Percentiles rank a stretch among this genome's conserved stretches.
Conservation (phyloP, 1,140 invertebrate species). For the Mizuhopecten yessoensis region DNA sequence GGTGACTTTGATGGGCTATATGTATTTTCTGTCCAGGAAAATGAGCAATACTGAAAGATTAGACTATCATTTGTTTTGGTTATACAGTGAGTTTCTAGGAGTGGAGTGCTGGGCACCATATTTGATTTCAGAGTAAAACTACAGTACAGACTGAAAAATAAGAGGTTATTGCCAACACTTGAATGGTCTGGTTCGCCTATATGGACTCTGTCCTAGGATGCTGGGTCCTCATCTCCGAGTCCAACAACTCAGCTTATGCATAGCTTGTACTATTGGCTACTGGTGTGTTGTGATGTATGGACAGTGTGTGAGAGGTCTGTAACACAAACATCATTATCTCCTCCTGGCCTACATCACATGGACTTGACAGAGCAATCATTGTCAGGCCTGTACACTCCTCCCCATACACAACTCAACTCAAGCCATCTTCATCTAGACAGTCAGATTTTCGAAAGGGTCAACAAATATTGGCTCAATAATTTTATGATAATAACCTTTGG, state of each 20-base stretch:
- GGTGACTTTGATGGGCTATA: background rate
- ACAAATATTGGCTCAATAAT: background rate
- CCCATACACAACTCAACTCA: no score
- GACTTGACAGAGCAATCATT: slow-evolving; percentile 18
- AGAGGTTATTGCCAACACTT: background rate
- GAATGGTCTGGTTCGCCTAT: background rate
- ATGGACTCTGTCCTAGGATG: background rate
- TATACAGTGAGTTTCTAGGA: background rate
- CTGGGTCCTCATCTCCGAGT: background rate
- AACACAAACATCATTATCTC: background rate
- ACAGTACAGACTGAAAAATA: background rate
- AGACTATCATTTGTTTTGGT: background rate
- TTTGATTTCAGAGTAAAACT: background rate
- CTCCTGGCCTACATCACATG: background rate
- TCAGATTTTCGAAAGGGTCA: background rate
- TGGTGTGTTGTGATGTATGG: background rate
- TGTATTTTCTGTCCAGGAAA: background rate
- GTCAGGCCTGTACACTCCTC: background rate
- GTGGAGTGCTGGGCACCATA: background rate
- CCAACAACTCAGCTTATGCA: background rate
- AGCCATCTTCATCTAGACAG: background rate
- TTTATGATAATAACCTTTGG: no score
- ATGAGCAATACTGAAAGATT: background rate
- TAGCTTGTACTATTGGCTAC: background rate
- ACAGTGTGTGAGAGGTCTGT: background rate